phyloP scores from a whole-genome alignment of 2,113 vertebrate genomes.

The Lagopus muta region DNA sequence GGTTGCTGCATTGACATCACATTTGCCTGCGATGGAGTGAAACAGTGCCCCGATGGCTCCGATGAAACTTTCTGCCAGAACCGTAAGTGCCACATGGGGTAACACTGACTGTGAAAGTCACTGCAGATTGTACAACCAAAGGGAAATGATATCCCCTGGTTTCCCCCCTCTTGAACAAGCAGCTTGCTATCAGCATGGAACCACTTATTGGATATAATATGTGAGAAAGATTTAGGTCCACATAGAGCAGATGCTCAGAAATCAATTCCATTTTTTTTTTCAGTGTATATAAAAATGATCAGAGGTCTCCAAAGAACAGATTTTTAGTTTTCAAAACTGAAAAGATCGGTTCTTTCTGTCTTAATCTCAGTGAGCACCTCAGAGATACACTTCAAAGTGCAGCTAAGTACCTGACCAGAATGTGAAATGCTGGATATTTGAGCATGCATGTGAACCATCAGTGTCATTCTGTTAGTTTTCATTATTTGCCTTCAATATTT shows the following conservation, averaged over 20 bases:
- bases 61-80: conserved; percentile 95
- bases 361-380: not conserved
- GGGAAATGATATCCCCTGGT: not conserved
- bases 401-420: not conserved
- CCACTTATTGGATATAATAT: not conserved
- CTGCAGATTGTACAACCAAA: not conserved
- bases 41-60: conserved; percentile 92
- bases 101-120: not conserved
- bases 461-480: not conserved
- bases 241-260: not conserved
- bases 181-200: not conserved
- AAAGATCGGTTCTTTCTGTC: not conserved
- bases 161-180: not conserved
- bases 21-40: conserved; percentile 89
- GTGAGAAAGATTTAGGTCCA: not conserved
- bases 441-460: accelerated
- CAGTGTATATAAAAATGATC: not conserved
- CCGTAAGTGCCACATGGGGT: conserved; percentile 73
- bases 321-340: not conserved
- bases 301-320: not conserved
- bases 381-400: not conserved
- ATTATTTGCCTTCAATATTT: not conserved
- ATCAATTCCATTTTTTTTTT: not conserved
- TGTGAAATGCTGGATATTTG: not conserved
- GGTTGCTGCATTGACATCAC: conserved; percentile 96